These are phyloP conservation scores for Alethe diademata DNA, from an alignment of 2,113 vertebrate genomes.

Conservation along the genomic window DNA sequence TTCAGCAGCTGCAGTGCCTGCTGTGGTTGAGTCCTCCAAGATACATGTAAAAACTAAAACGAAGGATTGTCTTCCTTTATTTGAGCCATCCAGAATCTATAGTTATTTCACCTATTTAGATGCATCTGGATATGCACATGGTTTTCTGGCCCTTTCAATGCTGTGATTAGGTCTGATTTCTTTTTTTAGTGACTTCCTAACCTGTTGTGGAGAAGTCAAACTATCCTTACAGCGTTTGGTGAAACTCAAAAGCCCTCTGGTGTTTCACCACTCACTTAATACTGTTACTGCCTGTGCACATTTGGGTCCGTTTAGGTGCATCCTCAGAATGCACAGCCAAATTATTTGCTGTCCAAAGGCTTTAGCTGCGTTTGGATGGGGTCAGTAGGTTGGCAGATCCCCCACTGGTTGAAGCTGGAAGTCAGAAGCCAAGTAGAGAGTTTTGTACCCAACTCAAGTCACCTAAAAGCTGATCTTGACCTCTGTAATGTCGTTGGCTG, in stretches of 20 bases:
- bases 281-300: not conserved
- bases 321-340: not conserved
- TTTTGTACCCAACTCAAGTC: not conserved
- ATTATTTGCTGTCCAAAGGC: not conserved
- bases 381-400: not conserved
- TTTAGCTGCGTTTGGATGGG: not conserved
- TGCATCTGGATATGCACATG: not conserved
- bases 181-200: not conserved
- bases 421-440: not conserved
- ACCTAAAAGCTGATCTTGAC: not conserved
- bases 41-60: not conserved
- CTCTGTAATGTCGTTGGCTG: not conserved
- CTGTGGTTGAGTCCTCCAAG: slow-evolving; percentile 30
- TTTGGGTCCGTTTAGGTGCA: not conserved
- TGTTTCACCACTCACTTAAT: not conserved
- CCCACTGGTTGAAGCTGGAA: not conserved
- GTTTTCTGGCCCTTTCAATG: not conserved
- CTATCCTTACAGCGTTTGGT: not conserved
- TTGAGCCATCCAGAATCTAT: not conserved
- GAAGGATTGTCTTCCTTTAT: not conserved
- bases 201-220: not conserved
- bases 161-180: not conserved
- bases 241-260: not conserved
- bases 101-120: not conserved
- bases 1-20: not conserved